Evolutionary conservation across 1,140 invertebrate species (phyloP).

Genomic region (Drosophila oshimai): DNA sequence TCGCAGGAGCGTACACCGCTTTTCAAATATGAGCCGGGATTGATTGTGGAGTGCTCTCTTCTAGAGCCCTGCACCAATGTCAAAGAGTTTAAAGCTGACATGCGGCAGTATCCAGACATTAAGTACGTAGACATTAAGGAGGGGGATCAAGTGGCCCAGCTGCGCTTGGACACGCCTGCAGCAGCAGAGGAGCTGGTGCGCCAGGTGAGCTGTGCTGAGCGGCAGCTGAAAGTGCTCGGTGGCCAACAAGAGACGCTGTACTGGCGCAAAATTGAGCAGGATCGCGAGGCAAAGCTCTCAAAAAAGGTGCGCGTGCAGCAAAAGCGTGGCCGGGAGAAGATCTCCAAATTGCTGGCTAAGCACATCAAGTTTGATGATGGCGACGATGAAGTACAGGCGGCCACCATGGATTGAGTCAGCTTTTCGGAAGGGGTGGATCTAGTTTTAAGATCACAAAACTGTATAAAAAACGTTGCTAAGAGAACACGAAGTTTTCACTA

Average conservation of each 20-base stretch:
- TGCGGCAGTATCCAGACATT: conserved; percentile 84
- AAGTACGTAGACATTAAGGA: conserved; percentile 87
- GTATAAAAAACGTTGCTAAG: too few species aligned
- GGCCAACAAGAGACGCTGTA: conserved; percentile 86
- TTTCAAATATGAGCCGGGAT: conserved; percentile 84
- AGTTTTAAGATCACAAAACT: too few species aligned
- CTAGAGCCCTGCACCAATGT: conserved; percentile 85
- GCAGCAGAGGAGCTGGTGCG: conserved; percentile 84
- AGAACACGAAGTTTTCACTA: background rate
- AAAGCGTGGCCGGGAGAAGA: conserved; percentile 86
- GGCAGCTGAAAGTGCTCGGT: conserved; percentile 76
- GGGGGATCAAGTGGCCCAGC: conserved; percentile 83
- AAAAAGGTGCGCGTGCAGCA: conserved; percentile 84
- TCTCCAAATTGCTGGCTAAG: conserved; percentile 86
- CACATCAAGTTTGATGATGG: conserved; percentile 86
- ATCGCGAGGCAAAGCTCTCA: conserved; percentile 85
- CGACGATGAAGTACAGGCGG: conserved; percentile 32
- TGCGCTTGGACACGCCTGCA: conserved; percentile 85
- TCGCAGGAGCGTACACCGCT: conserved; percentile 77
- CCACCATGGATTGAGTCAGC: background rate
- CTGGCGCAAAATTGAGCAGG: conserved; percentile 86
- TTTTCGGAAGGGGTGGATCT: background rate
- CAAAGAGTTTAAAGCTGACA: conserved; percentile 87
- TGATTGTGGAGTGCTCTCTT: conserved; percentile 87
- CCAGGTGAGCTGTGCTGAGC: conserved; percentile 60